Percentiles rank a stretch among this genome's conserved stretches.
These are phyloP conservation scores for Callinectes sapidus DNA, from an alignment of 2,888 invertebrate genomes.

Conservation along the genomic window DNA sequence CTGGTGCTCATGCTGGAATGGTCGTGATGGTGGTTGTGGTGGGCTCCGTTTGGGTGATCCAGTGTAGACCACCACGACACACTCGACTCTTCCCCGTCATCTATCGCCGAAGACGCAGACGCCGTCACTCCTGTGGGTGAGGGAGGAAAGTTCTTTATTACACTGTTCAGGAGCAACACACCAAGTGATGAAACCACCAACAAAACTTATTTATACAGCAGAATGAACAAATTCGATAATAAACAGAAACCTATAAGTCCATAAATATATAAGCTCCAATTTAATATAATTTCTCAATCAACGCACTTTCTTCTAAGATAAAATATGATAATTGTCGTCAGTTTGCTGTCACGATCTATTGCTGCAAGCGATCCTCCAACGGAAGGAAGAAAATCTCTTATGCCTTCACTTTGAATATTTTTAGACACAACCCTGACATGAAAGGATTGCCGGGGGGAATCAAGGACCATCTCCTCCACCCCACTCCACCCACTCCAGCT, in stretches of 20 bases:
- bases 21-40: conserved; percentile 8
- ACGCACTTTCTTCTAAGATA: background rate
- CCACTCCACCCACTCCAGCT: background rate
- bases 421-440: background rate
- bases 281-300: background rate
- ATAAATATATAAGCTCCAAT: background rate
- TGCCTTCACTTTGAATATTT: background rate
- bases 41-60: conserved; percentile 19
- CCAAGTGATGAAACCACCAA: background rate
- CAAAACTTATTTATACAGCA: background rate
- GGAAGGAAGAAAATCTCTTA: background rate
- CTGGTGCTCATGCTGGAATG: conserved; percentile 1
- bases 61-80: background rate
- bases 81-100: background rate
- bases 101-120: background rate
- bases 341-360: background rate
- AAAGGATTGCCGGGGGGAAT: background rate
- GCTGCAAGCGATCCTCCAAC: background rate
- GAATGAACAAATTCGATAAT: background rate
- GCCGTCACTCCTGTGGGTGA: background rate
- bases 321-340: background rate
- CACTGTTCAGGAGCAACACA: background rate
- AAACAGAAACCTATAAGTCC: background rate
- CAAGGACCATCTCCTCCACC: background rate
- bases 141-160: background rate